Conservation (phyloP, 2,113 vertebrate species). For the Xenopus borealis region DNA sequence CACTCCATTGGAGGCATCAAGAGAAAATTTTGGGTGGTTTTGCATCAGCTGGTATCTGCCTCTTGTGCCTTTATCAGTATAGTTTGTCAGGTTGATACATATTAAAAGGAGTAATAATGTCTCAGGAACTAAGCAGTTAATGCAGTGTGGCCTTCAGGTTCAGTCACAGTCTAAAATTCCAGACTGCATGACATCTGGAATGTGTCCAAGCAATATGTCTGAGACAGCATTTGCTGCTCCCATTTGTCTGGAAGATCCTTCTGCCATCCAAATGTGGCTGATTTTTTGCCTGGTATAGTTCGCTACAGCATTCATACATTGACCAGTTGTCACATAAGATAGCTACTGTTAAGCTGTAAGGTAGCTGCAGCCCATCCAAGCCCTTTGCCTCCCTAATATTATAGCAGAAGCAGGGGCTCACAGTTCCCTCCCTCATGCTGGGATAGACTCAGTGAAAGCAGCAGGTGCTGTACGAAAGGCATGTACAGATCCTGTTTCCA, state of each 20-base stretch:
- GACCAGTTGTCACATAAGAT: not conserved
- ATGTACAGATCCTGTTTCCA: conserved; percentile 42
- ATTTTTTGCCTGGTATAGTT: not conserved
- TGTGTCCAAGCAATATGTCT: not conserved
- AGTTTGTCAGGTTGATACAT: too few relatives aligned
- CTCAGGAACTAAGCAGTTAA: not conserved
- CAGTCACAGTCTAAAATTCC: not conserved
- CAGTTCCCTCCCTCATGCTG: conserved; percentile 20
- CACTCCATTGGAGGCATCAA: too few relatives aligned
- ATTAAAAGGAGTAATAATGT: not conserved
- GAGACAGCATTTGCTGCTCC: not conserved
- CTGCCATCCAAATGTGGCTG: not conserved
- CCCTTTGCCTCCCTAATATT: not conserved
- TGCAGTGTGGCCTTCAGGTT: not conserved
- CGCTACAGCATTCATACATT: not conserved
- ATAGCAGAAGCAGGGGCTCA: conserved; percentile 20
- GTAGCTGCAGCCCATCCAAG: not conserved
- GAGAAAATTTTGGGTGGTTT: too few relatives aligned
- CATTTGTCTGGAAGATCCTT: not conserved
- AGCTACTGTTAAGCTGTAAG: not conserved
- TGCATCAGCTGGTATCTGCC: too few relatives aligned
- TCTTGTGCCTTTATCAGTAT: too few relatives aligned
- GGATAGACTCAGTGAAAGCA: conserved; percentile 36
- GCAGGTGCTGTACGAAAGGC: conserved; percentile 40
- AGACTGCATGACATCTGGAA: not conserved